Evolutionary conservation across 2,113 vertebrate species (phyloP).

Genomic region (Oncorhynchus clarkii): DNA sequence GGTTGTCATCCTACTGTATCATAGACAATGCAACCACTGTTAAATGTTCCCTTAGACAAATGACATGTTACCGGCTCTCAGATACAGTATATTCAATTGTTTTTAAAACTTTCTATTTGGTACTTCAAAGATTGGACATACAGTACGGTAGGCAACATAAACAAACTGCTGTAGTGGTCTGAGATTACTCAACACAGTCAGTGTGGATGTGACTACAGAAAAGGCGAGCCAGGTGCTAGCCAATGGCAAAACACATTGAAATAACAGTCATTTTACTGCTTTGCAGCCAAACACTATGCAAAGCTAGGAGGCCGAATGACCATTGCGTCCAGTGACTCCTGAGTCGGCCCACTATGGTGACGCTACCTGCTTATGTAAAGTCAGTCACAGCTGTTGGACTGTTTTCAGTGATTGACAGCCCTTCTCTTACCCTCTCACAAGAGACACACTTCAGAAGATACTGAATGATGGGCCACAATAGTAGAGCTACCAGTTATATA

Average conservation of each 20-base stretch:
- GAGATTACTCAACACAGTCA: no score
- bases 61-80: background rate
- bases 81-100: background rate
- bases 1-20: background rate
- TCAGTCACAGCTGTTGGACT: background rate
- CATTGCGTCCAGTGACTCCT: background rate
- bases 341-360: background rate
- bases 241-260: no score
- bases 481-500: background rate
- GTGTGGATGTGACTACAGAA: no score
- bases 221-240: no score
- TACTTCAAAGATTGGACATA: no score
- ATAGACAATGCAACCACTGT: background rate
- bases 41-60: background rate
- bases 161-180: no score
- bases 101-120: no score
- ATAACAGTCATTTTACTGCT: no score
- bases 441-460: background rate
- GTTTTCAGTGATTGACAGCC: no score
- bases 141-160: no score
- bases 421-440: background rate
- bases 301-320: background rate
- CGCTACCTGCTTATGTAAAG: background rate
- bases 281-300: constrained; percentile 1
- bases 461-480: background rate